Conservation (phyloP, 2,888 invertebrate species). For the Glaucopsyche alexis region DNA sequence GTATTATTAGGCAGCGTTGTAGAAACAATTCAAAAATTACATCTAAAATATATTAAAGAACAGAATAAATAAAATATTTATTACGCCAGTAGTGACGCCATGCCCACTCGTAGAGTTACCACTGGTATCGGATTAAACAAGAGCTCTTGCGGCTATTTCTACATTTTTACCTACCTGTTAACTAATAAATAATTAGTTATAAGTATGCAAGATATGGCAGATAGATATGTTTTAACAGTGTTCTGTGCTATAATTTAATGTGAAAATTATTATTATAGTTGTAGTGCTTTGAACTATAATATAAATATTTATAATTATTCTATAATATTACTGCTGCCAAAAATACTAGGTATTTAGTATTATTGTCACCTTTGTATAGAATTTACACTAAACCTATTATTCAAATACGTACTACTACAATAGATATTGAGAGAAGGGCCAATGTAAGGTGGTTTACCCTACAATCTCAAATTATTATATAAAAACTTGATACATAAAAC, state of each 20-base stretch:
- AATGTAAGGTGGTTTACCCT: background rate
- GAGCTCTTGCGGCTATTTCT: too few species aligned
- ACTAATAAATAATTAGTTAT: too few species aligned
- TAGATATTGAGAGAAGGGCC: background rate
- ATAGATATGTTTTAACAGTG: slow-evolving; percentile 10
- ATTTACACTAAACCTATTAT: background rate
- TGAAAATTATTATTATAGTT: too few species aligned
- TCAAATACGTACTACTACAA: background rate
- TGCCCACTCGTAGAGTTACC: too few species aligned
- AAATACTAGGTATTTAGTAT: background rate
- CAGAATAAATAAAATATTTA: too few species aligned
- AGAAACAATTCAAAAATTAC: background rate
- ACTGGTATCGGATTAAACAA: too few species aligned
- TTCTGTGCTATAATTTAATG: background rate
- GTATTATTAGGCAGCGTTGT: too few species aligned
- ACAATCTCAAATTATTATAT: background rate
- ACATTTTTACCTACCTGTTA: too few species aligned
- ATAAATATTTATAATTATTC: too few species aligned
- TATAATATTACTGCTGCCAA: background rate
- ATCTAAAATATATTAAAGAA: background rate
- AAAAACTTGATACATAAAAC: background rate
- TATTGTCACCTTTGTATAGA: background rate
- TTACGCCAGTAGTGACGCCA: too few species aligned
- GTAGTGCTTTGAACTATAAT: too few species aligned
- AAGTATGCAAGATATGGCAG: background rate